A percentile compares a stretch with the other conserved stretches of the same genome.
These are phyloP conservation scores for Xiphydria camelus DNA, from an alignment of 2,888 invertebrate species.

Conservation along the genomic window DNA sequence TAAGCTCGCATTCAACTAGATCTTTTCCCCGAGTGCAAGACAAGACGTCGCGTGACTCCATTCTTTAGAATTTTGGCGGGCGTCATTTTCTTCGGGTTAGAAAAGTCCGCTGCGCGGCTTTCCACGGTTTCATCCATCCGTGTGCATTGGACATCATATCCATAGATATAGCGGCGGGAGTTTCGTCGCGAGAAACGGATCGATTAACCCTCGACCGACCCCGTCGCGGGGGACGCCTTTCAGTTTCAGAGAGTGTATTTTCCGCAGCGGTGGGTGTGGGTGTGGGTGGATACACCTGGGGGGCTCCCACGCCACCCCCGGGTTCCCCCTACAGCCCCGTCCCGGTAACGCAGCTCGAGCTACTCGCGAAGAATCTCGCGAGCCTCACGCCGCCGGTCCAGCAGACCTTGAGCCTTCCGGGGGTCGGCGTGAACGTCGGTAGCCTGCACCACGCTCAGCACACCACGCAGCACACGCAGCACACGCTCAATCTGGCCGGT, in stretches of 20 bases:
- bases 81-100: too few relatives aligned
- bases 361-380: conserved; percentile 60
- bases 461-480: conserved; percentile 44
- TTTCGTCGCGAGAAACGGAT: too few relatives aligned
- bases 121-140: too few relatives aligned
- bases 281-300: conserved; percentile 62
- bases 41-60: too few relatives aligned
- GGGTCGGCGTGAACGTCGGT: conserved; percentile 51
- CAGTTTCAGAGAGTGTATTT: conserved; percentile 71
- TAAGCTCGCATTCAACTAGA: too few relatives aligned
- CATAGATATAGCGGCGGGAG: too few relatives aligned
- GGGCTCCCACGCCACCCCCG: conserved; percentile 69
- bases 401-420: conserved; percentile 50
- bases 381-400: conserved; percentile 47
- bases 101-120: too few relatives aligned
- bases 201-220: conserved; percentile 16
- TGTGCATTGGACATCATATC: too few relatives aligned
- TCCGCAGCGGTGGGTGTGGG: conserved; percentile 62
- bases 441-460: conserved; percentile 50
- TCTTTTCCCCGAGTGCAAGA: too few relatives aligned
- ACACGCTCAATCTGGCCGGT: conserved; percentile 47
- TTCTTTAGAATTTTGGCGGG: too few relatives aligned
- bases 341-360: conserved; percentile 69
- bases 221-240: conserved; percentile 19
- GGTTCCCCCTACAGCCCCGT: conserved; percentile 70